Evolutionary conservation across 2,888 invertebrate genomes (phyloP), one percentile per base, ranked within the genome.

Genomic region (Leptura quadrifasciata): DNA sequence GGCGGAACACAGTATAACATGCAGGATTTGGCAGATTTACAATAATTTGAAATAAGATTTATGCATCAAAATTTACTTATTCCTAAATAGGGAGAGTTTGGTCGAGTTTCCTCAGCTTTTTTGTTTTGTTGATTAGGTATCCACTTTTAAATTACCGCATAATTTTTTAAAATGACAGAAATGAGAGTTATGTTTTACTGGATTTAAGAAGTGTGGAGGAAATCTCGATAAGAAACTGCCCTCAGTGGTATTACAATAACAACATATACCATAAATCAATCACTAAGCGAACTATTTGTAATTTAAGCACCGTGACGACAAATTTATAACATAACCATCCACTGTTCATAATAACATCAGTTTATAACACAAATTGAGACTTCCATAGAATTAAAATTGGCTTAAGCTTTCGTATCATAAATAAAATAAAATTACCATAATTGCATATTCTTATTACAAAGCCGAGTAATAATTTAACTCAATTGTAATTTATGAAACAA

Each of bases 401-500:
- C 54, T 15, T 24, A 47, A 21, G 58, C 65, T 27, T 58, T 35
- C n/a, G 20, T 24, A 69, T 58, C 35, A 39, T 58, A 69, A 69
- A 58, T 69, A 58, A 69, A 69, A 58, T 21, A 12, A 17, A 69
- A 58, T 57, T 69, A 80, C 76, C 78, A 75, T 78, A 80, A 80
- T 80, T 78, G 76, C 76, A 55, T 31, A 60, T 24, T 61, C 60
- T 60, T 57, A 61, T 61, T 71, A 21, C 65, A 76, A 75, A 72
- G 70, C 58, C 64, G 61, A 17, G 72, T 68, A 76, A 76, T 78
- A 79, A 79, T 76, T 79, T 70, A 78, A 71, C 76, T 74, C 70
- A 68, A 68, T 78, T 75, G 75, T 76, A 79, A 80, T 80, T 79
- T 79, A 63, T 55, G 21, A 73, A 70, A 47, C 60, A 70, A 70